Conservation (phyloP, 1,140 invertebrate species). For the Leptinotarsa undecemlineata region DNA sequence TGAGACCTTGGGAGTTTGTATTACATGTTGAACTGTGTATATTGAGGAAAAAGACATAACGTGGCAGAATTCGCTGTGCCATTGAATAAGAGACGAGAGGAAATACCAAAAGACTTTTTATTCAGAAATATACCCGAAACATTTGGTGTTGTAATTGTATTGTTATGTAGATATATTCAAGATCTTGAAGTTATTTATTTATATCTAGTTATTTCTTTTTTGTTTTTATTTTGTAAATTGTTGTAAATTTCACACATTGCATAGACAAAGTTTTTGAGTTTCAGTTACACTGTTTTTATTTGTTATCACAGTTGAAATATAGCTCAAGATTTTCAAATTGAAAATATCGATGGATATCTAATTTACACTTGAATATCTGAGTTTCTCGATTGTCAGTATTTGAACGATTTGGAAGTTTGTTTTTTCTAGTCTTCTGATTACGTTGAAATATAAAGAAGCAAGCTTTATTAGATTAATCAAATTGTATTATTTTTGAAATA, state of each 20-base stretch:
- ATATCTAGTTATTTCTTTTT: constrained; percentile 44
- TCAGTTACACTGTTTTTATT: constrained; percentile 22
- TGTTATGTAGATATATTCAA: constrained; percentile 55
- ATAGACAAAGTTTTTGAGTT: constrained; percentile 26
- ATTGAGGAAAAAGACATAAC: constrained; percentile 22
- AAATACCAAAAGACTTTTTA: constrained; percentile 48
- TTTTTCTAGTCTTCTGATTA: constrained; percentile 23
- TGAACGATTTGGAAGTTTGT: not conserved
- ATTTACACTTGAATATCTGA: not conserved
- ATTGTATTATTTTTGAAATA: constrained; percentile 31
- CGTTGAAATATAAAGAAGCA: constrained; percentile 7
- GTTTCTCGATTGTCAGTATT: not conserved
- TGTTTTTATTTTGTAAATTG: constrained; percentile 48
- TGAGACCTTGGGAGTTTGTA: constrained; percentile 22
- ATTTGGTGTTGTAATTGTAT: constrained; percentile 55
- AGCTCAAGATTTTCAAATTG: not conserved
- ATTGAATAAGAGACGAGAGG: constrained; percentile 31
- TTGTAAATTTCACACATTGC: constrained; percentile 50
- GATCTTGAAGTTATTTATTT: constrained; percentile 53
- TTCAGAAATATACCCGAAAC: constrained; percentile 40
- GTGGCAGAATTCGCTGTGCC: constrained; percentile 31
- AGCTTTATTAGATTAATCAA: constrained; percentile 33
- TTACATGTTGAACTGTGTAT: constrained; percentile 13
- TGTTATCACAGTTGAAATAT: constrained; percentile 14
- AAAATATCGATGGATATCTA: not conserved